Evolutionary conservation across 1,140 invertebrate species (phyloP), one percentile per base, ranked within the genome.

Genomic region (Zaprionus ghesquierei): DNA sequence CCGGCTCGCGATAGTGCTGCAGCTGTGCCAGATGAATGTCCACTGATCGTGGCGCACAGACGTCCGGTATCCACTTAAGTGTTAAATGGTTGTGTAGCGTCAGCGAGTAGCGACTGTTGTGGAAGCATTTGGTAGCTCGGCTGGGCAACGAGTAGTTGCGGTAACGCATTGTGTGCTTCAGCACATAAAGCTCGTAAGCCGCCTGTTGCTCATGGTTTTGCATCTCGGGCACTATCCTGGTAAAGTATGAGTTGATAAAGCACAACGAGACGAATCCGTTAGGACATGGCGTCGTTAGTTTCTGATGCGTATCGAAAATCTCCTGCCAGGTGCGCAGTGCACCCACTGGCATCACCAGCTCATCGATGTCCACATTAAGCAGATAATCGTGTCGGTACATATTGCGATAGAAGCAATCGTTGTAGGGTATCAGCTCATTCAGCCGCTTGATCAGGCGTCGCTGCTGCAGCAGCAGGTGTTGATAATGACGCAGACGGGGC

Each of bases 341-440:
- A 5, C 73, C 77, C 15, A 73, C 27, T 2, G 89, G 89, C 94
- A 97, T 95, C 22, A 97, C 96, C 25, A 97, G 94, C 90, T 97
- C 96, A 84, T 97, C 96, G 13, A 95, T 94, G 65, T 97, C 96
- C 13, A 96, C 81, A 0, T 97, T 91, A 0, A 95, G 94, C 6
- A 97, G 94, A 87, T 96, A 97, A 56, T 96, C 94, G 77, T 96
- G 96, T n/a, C 94, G 93, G 80, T 96, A 96, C 89, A 96, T 93
- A 73, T 96, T 95, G 58, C 95, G 93, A 91, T 97, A 97, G 2
- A 97, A 92, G 81, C 96, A 97, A 77, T 97, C 96, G 79, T 97
- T 97, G 90, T 97, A 97, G 0, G 96, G 96, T 79, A 97, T 96
- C 22, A 97, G 92, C 77, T 97, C 96, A 82, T 97, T 96, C 54